Base-by-base conservation (phyloP, 2,797 vertebrate genomes). In the Cephalopachus bancanus region DNA sequence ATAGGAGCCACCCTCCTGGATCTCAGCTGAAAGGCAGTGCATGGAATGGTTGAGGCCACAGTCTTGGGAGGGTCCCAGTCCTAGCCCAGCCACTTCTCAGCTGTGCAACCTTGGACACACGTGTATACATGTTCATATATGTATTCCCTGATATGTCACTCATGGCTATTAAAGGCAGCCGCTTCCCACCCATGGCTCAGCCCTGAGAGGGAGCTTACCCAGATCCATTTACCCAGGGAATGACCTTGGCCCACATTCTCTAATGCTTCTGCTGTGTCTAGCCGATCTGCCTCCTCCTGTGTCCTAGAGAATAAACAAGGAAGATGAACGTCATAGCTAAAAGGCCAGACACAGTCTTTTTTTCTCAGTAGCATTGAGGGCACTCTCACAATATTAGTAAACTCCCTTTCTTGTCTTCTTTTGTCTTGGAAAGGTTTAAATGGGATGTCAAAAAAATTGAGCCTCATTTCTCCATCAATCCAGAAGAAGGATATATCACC, bases 371-470 rank as follows among this genome's bases (percentile, higher is more conserved):
- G 57, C 62, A 19, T 5, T 37, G 72, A 64, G 64, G 30, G 86
- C 24, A 65, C 33, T 17, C 28, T 51, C 14, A 17, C 33, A 79
- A 67, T 57, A 62, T 26, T 78, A 84, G 37, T 85, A 69, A 91
- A 60, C 85, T 85, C 2, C 57, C 44, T 96, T 57, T 14, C 64
- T 60, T 84, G 28, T 96, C 83, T 94, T 95, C 53, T 97, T 87
- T 84, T 97, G 79, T 95, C 72, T 89, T 78, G 94, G 49, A 11
- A 96, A 99, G 99, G 96, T 99, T 99, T 97, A 98, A 98, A 37
- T 99, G 99, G 99, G 99, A 99, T 65, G 65, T 93, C 5, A 97
- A 98, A 86, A 96, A 84, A 78, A 99, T 99, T 89, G 98, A 98
- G 75, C 98, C 99, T 7, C 98, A 99, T 91, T 98, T 99, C 97